Evolutionary conservation across 1,140 invertebrate species (phyloP).

Genomic region (Tetramorium alpestre): DNA sequence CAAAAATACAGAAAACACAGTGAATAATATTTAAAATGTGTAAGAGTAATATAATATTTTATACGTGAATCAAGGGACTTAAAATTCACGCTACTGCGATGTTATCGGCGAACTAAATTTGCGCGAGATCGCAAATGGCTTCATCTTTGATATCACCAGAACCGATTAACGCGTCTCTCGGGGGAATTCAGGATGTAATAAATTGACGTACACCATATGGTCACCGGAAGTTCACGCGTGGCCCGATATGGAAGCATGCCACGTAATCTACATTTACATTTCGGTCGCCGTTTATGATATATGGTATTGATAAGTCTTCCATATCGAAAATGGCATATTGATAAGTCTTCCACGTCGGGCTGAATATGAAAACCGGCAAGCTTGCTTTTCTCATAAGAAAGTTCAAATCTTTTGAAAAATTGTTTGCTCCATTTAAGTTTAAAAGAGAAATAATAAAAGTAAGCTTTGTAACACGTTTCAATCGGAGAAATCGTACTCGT

Average conservation of each 20-base stretch:
- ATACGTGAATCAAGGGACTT: neutral
- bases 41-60: neutral
- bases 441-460: neutral
- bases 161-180: constrained; percentile 39
- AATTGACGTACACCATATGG: constrained; percentile 45
- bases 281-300: neutral
- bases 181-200: constrained; percentile 52
- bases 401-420: neutral
- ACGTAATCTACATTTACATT: constrained; percentile 44
- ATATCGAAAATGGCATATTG: neutral
- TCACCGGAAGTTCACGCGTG: constrained; percentile 36
- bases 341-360: neutral
- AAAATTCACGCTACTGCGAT: neutral
- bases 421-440: neutral
- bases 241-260: constrained; percentile 7
- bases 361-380: neutral
- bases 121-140: constrained; percentile 12
- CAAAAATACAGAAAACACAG: neutral
- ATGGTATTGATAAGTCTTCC: neutral
- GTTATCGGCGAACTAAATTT: constrained; percentile 26
- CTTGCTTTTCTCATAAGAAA: neutral
- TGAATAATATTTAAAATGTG: neutral
- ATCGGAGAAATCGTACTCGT: neutral
- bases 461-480: neutral
- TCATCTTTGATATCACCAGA: constrained; percentile 34